phyloP scores from a whole-genome alignment of 2,888 invertebrate species.

The Chrysolina haemoptera region DNA sequence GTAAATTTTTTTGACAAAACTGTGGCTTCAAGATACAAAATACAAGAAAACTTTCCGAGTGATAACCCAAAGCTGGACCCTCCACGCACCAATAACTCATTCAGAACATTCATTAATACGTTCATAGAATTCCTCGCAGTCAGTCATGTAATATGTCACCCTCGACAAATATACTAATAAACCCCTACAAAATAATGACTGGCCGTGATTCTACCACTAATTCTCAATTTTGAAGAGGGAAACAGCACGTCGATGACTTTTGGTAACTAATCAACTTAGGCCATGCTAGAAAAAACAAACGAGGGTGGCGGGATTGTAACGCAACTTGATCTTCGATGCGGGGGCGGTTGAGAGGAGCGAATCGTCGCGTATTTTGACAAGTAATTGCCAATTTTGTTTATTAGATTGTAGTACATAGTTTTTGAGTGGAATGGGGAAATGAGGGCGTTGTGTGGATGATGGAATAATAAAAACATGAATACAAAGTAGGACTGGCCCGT shows the following conservation, averaged over 20 bases:
- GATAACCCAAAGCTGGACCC: not conserved
- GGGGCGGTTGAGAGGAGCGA: constrained; percentile 27
- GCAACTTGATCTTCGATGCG: constrained; percentile 38
- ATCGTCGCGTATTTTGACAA: constrained; percentile 47
- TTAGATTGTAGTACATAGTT: constrained; percentile 49
- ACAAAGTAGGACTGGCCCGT: not conserved
- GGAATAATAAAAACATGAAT: constrained; percentile 12
- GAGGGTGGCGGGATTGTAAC: constrained; percentile 45
- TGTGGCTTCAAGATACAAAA: no score
- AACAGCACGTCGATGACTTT: constrained; percentile 52
- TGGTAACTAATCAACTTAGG: constrained; percentile 55
- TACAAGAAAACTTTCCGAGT: not conserved
- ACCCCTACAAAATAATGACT: constrained; percentile 52
- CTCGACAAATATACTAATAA: constrained; percentile 47
- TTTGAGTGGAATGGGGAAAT: constrained; percentile 39
- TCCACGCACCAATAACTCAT: not conserved
- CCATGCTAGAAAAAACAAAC: constrained; percentile 50
- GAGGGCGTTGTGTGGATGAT: constrained; percentile 6
- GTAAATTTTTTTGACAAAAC: no score
- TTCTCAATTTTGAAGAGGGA: constrained; percentile 54
- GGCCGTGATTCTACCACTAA: constrained; percentile 58
- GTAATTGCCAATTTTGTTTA: constrained; percentile 54
- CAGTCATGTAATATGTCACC: constrained; percentile 43
- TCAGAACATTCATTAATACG: constrained; percentile 14
- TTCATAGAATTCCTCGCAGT: constrained; percentile 14